Percentiles rank a stretch among this genome's conserved stretches.
These are phyloP conservation scores for Philhelius pedissequus DNA, from an alignment of 2,888 invertebrate species.

Conservation along the genomic window DNA sequence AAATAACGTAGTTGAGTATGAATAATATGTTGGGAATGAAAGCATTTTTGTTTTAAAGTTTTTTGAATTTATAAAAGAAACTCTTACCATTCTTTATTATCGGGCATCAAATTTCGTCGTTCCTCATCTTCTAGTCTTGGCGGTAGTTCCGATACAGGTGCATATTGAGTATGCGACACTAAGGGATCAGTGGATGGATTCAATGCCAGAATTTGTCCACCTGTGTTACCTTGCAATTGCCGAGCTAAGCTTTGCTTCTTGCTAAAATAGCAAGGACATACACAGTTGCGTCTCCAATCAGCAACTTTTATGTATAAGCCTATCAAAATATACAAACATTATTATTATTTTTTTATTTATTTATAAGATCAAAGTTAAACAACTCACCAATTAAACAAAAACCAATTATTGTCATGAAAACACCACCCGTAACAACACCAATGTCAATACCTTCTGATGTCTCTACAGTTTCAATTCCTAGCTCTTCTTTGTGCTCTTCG, in stretches of 20 bases:
- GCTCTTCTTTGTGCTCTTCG: slow-evolving; percentile 75
- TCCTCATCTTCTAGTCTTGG: slow-evolving; percentile 83
- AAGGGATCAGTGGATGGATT: slow-evolving; percentile 88
- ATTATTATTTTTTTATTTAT: not conserved
- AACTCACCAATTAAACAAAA: slow-evolving; percentile 82
- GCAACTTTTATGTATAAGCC: slow-evolving; percentile 75
- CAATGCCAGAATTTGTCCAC: slow-evolving; percentile 82
- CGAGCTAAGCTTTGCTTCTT: slow-evolving; percentile 75
- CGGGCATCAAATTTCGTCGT: slow-evolving; percentile 86
- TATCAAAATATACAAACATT: slow-evolving; percentile 69
- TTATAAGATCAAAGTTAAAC: not conserved
- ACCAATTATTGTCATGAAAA: slow-evolving; percentile 82
- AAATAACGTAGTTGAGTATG: too few relatives aligned
- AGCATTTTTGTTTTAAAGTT: too few relatives aligned
- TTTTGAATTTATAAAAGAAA: too few relatives aligned
- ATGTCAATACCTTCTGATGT: slow-evolving; percentile 75
- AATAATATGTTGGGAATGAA: too few relatives aligned
- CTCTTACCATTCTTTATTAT: slow-evolving; percentile 87
- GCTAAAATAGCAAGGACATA: slow-evolving; percentile 73
- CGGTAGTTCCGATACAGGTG: slow-evolving; percentile 87
- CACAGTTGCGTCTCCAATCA: slow-evolving; percentile 76
- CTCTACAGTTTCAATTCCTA: slow-evolving; percentile 71
- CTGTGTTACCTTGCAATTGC: slow-evolving; percentile 78
- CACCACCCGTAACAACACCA: slow-evolving; percentile 83
- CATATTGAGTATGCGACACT: slow-evolving; percentile 86